Evolutionary conservation across 2,888 invertebrate genomes (phyloP).

Genomic region (Amorpha juglandis): DNA sequence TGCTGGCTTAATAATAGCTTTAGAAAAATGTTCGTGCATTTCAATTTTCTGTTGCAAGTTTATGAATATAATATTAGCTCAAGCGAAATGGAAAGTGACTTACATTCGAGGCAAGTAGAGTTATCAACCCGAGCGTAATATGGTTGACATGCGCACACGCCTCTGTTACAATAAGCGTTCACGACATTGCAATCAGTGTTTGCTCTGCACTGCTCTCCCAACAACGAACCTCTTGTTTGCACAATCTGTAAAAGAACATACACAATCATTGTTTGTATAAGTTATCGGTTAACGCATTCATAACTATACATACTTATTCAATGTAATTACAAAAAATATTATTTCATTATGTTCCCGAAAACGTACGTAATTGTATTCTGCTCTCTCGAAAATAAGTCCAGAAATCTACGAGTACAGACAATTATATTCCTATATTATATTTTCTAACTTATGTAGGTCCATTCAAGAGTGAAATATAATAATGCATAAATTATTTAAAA

Average conservation of each 20-base stretch:
- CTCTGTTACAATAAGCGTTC: slow-evolving; percentile 87
- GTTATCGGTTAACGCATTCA: background rate
- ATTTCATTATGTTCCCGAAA: too few relatives aligned
- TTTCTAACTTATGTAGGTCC: background rate
- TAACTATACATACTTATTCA: background rate
- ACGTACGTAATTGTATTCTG: too few relatives aligned
- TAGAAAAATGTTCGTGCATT: background rate
- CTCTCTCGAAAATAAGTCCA: too few relatives aligned
- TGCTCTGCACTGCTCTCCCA: slow-evolving; percentile 86
- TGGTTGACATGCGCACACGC: slow-evolving; percentile 91
- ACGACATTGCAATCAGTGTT: slow-evolving; percentile 87
- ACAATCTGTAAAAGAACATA: slow-evolving; percentile 56
- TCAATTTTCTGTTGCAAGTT: background rate
- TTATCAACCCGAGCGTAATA: slow-evolving; percentile 92
- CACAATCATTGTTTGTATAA: slow-evolving; percentile 13
- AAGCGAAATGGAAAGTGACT: slow-evolving; percentile 64
- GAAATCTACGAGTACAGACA: too few relatives aligned
- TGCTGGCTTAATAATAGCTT: background rate
- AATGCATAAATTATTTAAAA: background rate
- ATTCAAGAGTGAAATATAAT: background rate
- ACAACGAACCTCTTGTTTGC: slow-evolving; percentile 56
- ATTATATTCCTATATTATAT: background rate
- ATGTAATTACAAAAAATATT: background rate
- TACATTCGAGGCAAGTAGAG: slow-evolving; percentile 93
- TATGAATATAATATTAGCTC: background rate